These are phyloP conservation scores for Campodea augens DNA, from an alignment of 1,140 invertebrate genomes.

Conservation along the genomic window DNA sequence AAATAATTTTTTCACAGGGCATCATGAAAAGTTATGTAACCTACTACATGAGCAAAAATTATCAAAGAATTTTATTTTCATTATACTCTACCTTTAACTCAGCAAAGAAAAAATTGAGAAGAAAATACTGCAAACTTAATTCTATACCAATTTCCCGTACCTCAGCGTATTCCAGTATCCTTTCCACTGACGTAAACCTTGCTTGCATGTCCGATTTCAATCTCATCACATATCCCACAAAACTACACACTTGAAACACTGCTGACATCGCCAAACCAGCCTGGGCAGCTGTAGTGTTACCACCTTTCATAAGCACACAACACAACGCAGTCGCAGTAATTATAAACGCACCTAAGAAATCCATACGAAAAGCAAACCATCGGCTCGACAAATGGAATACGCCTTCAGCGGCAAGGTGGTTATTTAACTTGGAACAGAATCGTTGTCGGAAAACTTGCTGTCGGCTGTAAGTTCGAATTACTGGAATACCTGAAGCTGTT, in stretches of 20 bases:
- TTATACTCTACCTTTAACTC: too few relatives aligned
- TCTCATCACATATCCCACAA: slow-evolving; percentile 32
- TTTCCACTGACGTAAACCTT: slow-evolving; percentile 34
- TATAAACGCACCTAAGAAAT: slow-evolving; percentile 22
- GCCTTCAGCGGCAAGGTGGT: slow-evolving; percentile 15
- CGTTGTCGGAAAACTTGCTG: slow-evolving; percentile 16
- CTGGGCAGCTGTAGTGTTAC: slow-evolving; percentile 23
- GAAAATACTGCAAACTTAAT: too few relatives aligned
- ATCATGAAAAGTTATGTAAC: too few relatives aligned
- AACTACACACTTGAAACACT: slow-evolving; percentile 28
- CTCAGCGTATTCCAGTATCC: slow-evolving; percentile 29
- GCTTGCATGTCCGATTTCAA: slow-evolving; percentile 32
- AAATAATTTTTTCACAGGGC: too few relatives aligned
- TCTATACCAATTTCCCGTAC: too few relatives aligned
- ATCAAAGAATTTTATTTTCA: too few relatives aligned
- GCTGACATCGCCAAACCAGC: slow-evolving; percentile 32
- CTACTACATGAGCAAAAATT: too few relatives aligned
- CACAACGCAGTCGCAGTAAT: slow-evolving; percentile 25
- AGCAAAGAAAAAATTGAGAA: too few relatives aligned
- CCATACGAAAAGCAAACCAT: slow-evolving; percentile 26
- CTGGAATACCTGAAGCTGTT: slow-evolving; percentile 15
- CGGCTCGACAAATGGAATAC: slow-evolving; percentile 20
- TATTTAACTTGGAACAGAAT: slow-evolving; percentile 16
- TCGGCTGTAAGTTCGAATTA: slow-evolving; percentile 17
- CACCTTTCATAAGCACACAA: slow-evolving; percentile 26